phyloP scores from a whole-genome alignment of 2,888 invertebrate genomes.

The Drosophila nr. perissopoda region DNA sequence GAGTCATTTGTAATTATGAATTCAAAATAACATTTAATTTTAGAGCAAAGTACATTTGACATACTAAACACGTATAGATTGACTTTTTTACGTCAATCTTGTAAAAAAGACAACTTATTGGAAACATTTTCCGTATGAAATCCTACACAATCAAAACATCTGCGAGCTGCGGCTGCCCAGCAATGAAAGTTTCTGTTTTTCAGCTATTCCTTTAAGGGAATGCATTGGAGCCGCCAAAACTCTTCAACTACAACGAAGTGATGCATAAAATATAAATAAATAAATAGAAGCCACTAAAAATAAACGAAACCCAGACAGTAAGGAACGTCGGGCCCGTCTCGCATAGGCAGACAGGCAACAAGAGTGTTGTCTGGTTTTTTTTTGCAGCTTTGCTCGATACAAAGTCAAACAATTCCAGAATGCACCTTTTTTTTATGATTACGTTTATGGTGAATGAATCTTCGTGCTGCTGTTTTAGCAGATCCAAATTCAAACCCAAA shows the following conservation, averaged over 20 bases:
- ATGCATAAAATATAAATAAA: slow-evolving; percentile 70
- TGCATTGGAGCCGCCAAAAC: not conserved
- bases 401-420: slow-evolving; percentile 77
- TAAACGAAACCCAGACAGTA: slow-evolving; percentile 21
- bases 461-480: slow-evolving; percentile 33
- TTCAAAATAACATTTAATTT: not conserved
- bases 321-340: not conserved
- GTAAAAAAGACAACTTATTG: not conserved
- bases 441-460: slow-evolving; percentile 72
- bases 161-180: slow-evolving; percentile 8
- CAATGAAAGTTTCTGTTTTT: not conserved
- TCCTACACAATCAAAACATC: slow-evolving; percentile 3
- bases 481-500: slow-evolving; percentile 22
- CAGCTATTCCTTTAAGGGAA: not conserved
- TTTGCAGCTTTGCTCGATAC: slow-evolving; percentile 44
- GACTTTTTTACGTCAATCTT: not conserved
- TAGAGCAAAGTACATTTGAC: not conserved
- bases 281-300: slow-evolving; percentile 47
- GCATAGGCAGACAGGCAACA: slow-evolving; percentile 15
- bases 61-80: not conserved
- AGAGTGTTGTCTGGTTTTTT: not conserved
- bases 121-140: not conserved
- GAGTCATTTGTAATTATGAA: not conserved
- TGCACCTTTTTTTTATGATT: slow-evolving; percentile 71
- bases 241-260: slow-evolving; percentile 9